These are phyloP conservation scores for Apostichopus parvimensis DNA, from an alignment of 35 echinoderm and acorn worm genomes.

Conservation along the genomic window DNA sequence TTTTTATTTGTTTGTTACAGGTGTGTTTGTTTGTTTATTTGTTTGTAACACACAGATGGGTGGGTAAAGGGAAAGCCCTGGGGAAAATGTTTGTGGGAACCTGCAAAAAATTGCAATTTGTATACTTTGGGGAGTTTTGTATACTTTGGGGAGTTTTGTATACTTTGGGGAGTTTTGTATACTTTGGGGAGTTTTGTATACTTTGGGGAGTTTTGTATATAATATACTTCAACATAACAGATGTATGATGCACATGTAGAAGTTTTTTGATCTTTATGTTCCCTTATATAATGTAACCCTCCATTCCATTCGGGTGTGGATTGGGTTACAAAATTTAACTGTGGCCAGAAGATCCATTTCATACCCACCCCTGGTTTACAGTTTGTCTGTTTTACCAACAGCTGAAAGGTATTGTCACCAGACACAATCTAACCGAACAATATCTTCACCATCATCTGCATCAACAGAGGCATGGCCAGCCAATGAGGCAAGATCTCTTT, in stretches of 20 bases:
- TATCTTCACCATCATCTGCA: slow-evolving; percentile 39
- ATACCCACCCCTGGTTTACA: no score
- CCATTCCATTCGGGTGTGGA: no score
- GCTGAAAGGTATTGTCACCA: slow-evolving; percentile 49
- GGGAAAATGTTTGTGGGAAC: no score
- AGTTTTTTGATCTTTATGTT: no score
- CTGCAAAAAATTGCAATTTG: not conserved
- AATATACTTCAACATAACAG: no score
- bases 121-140: not conserved
- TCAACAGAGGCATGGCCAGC: slow-evolving; percentile 11
- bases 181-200: no score
- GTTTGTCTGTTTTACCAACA: not conserved
- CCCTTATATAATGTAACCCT: no score
- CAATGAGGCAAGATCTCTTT: slow-evolving; percentile 12
- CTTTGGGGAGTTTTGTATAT: not conserved
- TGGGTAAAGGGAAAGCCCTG: no score
- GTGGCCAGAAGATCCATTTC: no score
- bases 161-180: not conserved
- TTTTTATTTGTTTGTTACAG: not conserved
- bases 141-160: not conserved
- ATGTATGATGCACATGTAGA: no score
- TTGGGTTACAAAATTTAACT: no score
- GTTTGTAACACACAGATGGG: not conserved
- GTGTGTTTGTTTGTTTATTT: not conserved
- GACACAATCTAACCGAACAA: slow-evolving; percentile 47